Evolutionary conservation across 2,888 invertebrate genomes (phyloP), one percentile per base, ranked within the genome.

Genomic region (Homarus gammarus): DNA sequence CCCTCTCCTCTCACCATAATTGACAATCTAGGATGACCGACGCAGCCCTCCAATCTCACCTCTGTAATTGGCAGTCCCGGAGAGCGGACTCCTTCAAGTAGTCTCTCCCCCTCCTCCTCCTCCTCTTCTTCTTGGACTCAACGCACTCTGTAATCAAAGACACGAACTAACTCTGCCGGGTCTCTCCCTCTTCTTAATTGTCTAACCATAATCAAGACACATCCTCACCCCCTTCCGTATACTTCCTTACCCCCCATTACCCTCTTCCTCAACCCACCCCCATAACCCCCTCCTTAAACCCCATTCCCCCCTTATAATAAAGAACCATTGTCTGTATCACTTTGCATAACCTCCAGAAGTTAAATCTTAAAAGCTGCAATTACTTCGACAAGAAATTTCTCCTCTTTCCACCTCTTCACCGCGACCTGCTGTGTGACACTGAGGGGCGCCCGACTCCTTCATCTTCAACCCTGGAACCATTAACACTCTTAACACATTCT

Each of bases 11-110:
- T 56, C 78, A 31, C 78, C 56, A 78, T 78, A 78, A 78, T 78
- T 78, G 78, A 78, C 78, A 78, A 56, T 78, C 78, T 33, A 38
- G 78, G 78, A 78, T 78, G 78, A 78, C 78, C 78, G 78, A 56
- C 56, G 44, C 78, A 56, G 78, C 78, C 78, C 78, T 78, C 56
- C 78, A 78, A 78, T 78, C 78, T 78, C 78, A 56, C 78, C 78
- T 78, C 78, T 56, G 40, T 78, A 78, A 78, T 78, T 78, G 78
- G 78, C 78, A 56, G 56, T 22, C 78, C 78, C 78, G 15, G 78
- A 56, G 78, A 78, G 56, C 56, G 36, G 22, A 51, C 51, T 56
- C 56, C 78, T 56, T 78, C n/a, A 56, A 56, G 36, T 31, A 33
- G 22, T 31, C 33, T 27, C 31, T 56, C 77, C 49, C 22, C 56